A percentile compares a stretch with the other conserved stretches of the same genome.
Evolutionary conservation across 2,888 invertebrate species (phyloP).

Genomic region (Drosophila robusta): DNA sequence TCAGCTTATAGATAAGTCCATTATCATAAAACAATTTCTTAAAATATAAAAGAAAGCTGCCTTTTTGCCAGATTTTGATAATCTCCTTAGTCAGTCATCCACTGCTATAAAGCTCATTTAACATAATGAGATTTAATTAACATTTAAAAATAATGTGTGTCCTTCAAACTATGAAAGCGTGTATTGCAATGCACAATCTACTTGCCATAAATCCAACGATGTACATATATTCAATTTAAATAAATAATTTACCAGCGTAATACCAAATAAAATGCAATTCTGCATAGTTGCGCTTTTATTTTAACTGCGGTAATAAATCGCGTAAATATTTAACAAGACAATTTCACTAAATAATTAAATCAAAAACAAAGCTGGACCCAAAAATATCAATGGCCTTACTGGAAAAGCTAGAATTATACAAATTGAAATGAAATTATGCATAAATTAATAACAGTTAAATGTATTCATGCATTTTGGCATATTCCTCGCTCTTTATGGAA

Average conservation of each 20-base stretch:
- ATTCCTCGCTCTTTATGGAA: conserved; percentile 3
- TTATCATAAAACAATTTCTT: conserved; percentile 10
- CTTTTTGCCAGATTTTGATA: conserved; percentile 7
- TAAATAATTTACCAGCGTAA: conserved; percentile 17
- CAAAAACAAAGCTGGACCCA: neutral
- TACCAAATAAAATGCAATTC: conserved; percentile 17
- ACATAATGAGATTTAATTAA: conserved; percentile 14
- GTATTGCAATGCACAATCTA: neutral
- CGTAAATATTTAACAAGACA: conserved; percentile 58
- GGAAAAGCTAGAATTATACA: conserved; percentile 26
- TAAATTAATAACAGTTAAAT: conserved; percentile 41
- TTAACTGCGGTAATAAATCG: conserved; percentile 38
- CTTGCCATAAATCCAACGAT: conserved; percentile 40
- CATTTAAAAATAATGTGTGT: conserved; percentile 2
- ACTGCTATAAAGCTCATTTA: conserved; percentile 9
- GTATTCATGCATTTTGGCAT: conserved; percentile 18
- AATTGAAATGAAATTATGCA: conserved; percentile 53
- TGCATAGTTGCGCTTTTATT: conserved; percentile 11
- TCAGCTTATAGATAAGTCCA: conserved; percentile 28
- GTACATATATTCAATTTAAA: conserved; percentile 49
- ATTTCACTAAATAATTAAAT: conserved; percentile 34
- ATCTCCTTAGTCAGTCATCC: conserved; percentile 25
- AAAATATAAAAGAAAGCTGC: neutral
- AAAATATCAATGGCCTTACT: conserved; percentile 4
- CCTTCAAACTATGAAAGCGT: neutral